Conservation (phyloP, 2,113 vertebrate genomes). For the Spheniscus mendiculus region DNA sequence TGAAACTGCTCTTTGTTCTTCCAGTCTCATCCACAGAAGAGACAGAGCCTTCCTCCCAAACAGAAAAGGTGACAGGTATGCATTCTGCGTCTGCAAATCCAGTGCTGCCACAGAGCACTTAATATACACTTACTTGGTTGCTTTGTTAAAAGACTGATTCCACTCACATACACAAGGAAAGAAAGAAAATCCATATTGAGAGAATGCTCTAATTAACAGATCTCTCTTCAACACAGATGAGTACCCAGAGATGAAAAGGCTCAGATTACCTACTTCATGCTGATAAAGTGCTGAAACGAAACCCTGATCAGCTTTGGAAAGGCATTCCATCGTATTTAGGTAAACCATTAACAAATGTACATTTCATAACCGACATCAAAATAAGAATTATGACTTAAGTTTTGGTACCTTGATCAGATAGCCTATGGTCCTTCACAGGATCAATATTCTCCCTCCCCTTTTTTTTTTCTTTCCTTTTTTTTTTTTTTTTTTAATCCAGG, state of each 20-base stretch:
- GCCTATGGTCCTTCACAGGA: neutral
- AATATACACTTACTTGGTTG: neutral
- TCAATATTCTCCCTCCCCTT: neutral
- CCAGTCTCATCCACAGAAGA: neutral
- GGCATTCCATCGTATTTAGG: neutral
- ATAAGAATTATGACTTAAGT: neutral
- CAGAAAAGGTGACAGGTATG: neutral
- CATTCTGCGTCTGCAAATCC: neutral
- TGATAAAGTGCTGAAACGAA: constrained; percentile 22
- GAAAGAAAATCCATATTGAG: constrained; percentile 29
- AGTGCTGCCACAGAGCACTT: neutral
- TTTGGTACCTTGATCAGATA: neutral
- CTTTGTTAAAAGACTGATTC: neutral
- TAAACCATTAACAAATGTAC: neutral
- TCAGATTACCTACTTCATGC: constrained; percentile 32
- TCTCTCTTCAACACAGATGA: constrained; percentile 33
- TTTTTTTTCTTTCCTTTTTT: neutral
- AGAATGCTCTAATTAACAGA: constrained; percentile 58
- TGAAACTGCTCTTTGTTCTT: neutral
- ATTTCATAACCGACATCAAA: neutral
- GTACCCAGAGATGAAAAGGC: constrained; percentile 24
- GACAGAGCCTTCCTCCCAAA: neutral
- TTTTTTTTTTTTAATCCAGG: neutral
- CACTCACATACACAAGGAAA: neutral
- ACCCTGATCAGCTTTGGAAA: constrained; percentile 10